These are phyloP conservation scores for Drosophila paulistorum DNA, from an alignment of 1,140 invertebrate genomes.

Conservation along the genomic window DNA sequence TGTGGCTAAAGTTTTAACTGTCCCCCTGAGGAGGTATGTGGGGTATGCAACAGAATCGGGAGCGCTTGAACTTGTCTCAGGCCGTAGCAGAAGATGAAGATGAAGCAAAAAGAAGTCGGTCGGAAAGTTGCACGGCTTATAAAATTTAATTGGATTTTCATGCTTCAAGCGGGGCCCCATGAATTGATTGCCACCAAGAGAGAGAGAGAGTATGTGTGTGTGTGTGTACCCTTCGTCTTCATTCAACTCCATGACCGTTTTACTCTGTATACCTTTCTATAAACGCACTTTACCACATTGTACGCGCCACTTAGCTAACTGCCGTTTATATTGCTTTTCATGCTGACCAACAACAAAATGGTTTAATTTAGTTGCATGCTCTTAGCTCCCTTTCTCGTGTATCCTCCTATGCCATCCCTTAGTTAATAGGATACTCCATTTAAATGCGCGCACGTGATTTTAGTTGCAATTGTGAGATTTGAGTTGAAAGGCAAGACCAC, in stretches of 20 bases:
- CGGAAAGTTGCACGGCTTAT: slow-evolving; percentile 68
- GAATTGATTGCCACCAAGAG: slow-evolving; percentile 61
- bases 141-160: slow-evolving; percentile 78
- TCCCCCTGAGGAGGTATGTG: slow-evolving; percentile 27
- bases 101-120: slow-evolving; percentile 19
- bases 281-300: slow-evolving; percentile 61
- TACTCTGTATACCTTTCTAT: slow-evolving; percentile 43
- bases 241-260: neutral
- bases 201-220: neutral
- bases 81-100: slow-evolving; percentile 19
- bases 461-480: slow-evolving; percentile 53
- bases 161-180: slow-evolving; percentile 34
- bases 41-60: slow-evolving; percentile 22
- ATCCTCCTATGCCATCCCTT: neutral
- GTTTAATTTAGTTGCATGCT: slow-evolving; percentile 58
- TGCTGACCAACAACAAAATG: slow-evolving; percentile 68
- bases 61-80: slow-evolving; percentile 56
- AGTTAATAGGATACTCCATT: slow-evolving; percentile 11
- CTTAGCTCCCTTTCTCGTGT: slow-evolving; percentile 32
- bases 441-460: slow-evolving; percentile 68
- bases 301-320: slow-evolving; percentile 67
- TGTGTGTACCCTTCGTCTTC: neutral
- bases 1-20: slow-evolving; percentile 63
- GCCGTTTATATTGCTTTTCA: slow-evolving; percentile 66
- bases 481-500: slow-evolving; percentile 30